Percentiles rank a stretch among this genome's conserved stretches.
Evolutionary conservation across 2,888 invertebrate species (phyloP).

Genomic region (Scaptomyza reducta): DNA sequence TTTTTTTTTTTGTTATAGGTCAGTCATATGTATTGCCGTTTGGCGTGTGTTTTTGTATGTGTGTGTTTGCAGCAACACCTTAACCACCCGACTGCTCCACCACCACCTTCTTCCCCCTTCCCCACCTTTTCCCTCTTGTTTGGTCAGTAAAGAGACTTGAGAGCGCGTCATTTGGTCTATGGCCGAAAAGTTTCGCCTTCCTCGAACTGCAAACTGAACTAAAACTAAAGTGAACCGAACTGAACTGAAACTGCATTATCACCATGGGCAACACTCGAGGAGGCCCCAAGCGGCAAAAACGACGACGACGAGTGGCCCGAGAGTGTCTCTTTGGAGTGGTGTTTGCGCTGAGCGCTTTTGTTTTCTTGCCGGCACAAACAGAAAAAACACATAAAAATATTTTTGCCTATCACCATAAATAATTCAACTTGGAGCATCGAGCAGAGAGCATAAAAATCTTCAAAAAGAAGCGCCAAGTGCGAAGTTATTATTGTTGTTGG

Average conservation of each 20-base stretch:
- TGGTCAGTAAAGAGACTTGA: constrained; percentile 16
- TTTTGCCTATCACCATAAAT: constrained; percentile 81
- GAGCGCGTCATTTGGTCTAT: constrained; percentile 57
- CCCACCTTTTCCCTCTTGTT: constrained; percentile 2
- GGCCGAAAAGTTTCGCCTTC: constrained; percentile 46
- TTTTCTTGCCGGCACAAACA: constrained; percentile 70
- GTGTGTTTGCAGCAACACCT: constrained; percentile 15
- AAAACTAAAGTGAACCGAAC: constrained; percentile 10
- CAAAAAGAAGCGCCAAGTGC: constrained; percentile 79
- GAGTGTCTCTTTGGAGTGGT: constrained; percentile 71
- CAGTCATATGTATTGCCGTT: constrained; percentile 51
- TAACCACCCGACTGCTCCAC: constrained; percentile 1
- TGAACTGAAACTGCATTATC: constrained; percentile 70
- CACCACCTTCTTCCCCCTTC: constrained; percentile 6
- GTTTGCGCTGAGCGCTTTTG: constrained; percentile 66
- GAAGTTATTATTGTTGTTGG: constrained; percentile 56
- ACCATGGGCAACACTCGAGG: constrained; percentile 64
- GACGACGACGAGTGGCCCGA: constrained; percentile 60
- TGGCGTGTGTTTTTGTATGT: constrained; percentile 15
- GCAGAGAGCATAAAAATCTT: constrained; percentile 69
- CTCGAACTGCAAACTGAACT: constrained; percentile 14
- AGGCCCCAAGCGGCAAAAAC: constrained; percentile 18
- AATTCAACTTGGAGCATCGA: constrained; percentile 65
- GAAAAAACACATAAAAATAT: constrained; percentile 68
- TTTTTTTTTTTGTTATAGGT: constrained; percentile 34